phyloP scores from a whole-genome alignment of 2,888 invertebrate genomes.

The Caenorhabditis becei region DNA sequence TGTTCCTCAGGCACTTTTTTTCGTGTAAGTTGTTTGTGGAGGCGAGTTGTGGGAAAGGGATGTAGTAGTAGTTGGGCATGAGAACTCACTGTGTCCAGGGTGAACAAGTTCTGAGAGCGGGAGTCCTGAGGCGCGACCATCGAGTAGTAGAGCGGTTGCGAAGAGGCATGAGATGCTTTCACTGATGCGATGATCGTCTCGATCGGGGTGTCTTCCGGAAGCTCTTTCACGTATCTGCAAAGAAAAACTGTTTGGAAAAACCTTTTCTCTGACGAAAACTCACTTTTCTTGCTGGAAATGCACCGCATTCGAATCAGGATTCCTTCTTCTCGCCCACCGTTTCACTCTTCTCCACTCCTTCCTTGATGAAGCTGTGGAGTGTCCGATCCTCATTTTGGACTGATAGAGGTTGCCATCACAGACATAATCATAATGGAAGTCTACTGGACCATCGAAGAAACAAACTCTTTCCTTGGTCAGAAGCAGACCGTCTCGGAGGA shows the following conservation, averaged over 20 bases:
- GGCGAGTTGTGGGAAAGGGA: slow-evolving; percentile 4
- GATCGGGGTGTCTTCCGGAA: slow-evolving; percentile 75
- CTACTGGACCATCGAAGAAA: slow-evolving; percentile 62
- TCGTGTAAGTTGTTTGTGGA: slow-evolving; percentile 21
- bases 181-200: slow-evolving; percentile 72
- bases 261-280: slow-evolving; percentile 33
- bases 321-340: slow-evolving; percentile 77
- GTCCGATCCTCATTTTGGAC: slow-evolving; percentile 56
- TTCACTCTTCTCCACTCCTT: slow-evolving; percentile 60
- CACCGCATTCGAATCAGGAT: slow-evolving; percentile 76
- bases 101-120: slow-evolving; percentile 73
- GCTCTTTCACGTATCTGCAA: slow-evolving; percentile 76
- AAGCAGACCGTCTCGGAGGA: slow-evolving; percentile 66
- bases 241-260: not conserved
- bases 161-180: slow-evolving; percentile 73
- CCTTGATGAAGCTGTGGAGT: slow-evolving; percentile 50
- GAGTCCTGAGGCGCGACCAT: slow-evolving; percentile 80
- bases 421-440: slow-evolving; percentile 56
- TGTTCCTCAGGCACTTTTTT: slow-evolving; percentile 51
- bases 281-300: slow-evolving; percentile 79
- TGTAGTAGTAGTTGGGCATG: slow-evolving; percentile 12
- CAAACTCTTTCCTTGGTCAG: slow-evolving; percentile 69
- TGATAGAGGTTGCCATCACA: slow-evolving; percentile 51
- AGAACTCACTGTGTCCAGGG: slow-evolving; percentile 70
- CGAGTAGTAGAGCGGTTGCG: slow-evolving; percentile 78